Percentiles rank a stretch among this genome's conserved stretches.
Evolutionary conservation across 1,140 invertebrate species (phyloP).

Genomic region (Copidosoma floridanum): DNA sequence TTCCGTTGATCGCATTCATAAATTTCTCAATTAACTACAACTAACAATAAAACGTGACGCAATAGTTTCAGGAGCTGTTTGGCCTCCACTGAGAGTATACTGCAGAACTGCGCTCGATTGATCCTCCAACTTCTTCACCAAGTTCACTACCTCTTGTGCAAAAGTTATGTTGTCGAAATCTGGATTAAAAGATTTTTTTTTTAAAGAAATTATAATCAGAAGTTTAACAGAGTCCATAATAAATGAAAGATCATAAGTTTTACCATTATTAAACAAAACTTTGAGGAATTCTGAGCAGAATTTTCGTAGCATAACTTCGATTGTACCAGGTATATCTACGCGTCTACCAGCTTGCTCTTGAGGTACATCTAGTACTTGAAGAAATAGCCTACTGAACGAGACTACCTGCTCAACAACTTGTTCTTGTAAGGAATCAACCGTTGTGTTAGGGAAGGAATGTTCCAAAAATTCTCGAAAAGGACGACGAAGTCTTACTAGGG

Average conservation of each 20-base stretch:
- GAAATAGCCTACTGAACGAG: constrained; percentile 29
- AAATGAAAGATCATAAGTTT: background rate
- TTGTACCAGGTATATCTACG: constrained; percentile 39
- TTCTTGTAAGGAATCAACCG: constrained; percentile 28
- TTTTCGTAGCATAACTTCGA: constrained; percentile 30
- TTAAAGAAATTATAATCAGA: too few relatives aligned
- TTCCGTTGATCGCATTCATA: too few relatives aligned
- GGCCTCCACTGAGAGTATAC: constrained; percentile 34
- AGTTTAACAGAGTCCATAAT: too few relatives aligned
- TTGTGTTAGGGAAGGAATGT: constrained; percentile 32
- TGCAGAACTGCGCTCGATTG: constrained; percentile 37
- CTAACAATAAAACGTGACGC: constrained; percentile 34
- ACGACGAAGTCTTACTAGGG: constrained; percentile 34
- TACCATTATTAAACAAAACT: constrained; percentile 35
- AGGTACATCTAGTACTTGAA: constrained; percentile 28
- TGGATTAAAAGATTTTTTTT: too few relatives aligned
- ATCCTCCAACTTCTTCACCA: constrained; percentile 30
- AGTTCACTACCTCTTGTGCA: constrained; percentile 30
- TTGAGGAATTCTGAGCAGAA: constrained; percentile 20
- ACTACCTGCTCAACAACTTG: constrained; percentile 36
- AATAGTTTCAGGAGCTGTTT: constrained; percentile 34
- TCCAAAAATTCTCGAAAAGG: constrained; percentile 39
- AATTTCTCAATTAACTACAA: constrained; percentile 8
- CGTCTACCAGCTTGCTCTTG: constrained; percentile 21
- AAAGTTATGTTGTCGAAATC: constrained; percentile 34